Evolutionary conservation across 2,113 vertebrate species (phyloP).

Genomic region (Bujurquina vittata): DNA sequence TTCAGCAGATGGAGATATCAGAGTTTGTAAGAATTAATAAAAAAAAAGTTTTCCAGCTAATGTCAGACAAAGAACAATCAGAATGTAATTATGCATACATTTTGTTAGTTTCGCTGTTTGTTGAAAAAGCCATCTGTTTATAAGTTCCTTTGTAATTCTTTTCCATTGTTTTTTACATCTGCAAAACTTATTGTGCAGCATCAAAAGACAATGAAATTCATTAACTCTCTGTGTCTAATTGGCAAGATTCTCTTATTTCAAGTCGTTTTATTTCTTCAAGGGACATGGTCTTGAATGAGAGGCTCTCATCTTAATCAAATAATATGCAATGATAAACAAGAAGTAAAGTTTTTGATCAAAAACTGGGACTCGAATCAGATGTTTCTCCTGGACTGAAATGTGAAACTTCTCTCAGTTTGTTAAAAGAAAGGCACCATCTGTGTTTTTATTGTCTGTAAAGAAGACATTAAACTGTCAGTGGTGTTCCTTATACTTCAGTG

Average conservation of each 20-base stretch:
- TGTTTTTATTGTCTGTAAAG: conserved; percentile 65
- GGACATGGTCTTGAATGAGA: conserved; percentile 54
- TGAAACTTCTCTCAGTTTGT: conserved; percentile 69
- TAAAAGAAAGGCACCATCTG: conserved; percentile 79
- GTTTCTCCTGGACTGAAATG: conserved; percentile 66
- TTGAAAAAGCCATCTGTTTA: conserved; percentile 75
- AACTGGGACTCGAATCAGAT: conserved; percentile 68
- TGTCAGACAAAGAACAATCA: conserved; percentile 61
- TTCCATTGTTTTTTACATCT: conserved; percentile 67
- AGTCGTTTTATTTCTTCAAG: conserved; percentile 75
- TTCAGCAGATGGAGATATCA: conserved; percentile 39
- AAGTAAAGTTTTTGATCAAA: conserved; percentile 75
- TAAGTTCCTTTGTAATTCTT: conserved; percentile 63
- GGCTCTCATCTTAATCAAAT: conserved; percentile 71
- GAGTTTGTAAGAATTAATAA: conserved; percentile 28
- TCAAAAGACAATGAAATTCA: conserved; percentile 75
- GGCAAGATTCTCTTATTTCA: conserved; percentile 73
- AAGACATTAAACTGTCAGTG: conserved; percentile 73
- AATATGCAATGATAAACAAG: conserved; percentile 69
- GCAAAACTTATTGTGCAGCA: conserved; percentile 64
- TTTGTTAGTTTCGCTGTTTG: conserved; percentile 66
- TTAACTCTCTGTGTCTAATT: conserved; percentile 69
- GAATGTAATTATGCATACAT: conserved; percentile 53
- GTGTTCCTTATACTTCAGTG: conserved; percentile 61
- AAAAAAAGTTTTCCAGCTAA: conserved; percentile 53